Evolutionary conservation across 2,113 vertebrate genomes (phyloP).

Genomic region (Phaethornis superciliosus): DNA sequence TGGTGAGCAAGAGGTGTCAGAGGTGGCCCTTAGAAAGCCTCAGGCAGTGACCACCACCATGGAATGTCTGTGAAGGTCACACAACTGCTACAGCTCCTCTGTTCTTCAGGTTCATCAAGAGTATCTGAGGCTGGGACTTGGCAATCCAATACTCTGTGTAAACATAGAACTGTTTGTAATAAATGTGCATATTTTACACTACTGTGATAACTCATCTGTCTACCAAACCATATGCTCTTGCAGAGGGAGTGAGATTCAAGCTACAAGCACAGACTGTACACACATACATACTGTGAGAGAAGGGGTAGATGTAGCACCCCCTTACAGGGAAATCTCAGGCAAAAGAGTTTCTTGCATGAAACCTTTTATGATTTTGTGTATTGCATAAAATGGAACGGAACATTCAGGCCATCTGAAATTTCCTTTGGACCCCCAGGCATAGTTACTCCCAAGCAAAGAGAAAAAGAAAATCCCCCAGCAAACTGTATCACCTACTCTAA

Average conservation of each 20-base stretch:
- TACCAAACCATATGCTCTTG: neutral
- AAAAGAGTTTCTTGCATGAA: neutral
- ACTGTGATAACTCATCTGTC: neutral
- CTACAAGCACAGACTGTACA: neutral
- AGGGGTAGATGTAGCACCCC: no score
- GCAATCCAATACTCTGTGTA: neutral
- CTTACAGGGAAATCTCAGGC: neutral
- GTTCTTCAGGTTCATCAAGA: neutral
- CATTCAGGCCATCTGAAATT: neutral
- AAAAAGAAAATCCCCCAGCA: neutral
- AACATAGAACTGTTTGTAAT: neutral
- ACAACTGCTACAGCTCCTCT: neutral
- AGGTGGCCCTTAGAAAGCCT: neutral
- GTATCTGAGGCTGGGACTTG: neutral
- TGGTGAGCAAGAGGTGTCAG: neutral
- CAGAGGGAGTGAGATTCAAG: neutral
- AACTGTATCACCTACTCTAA: neutral
- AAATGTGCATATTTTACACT: neutral
- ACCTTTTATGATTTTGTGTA: neutral
- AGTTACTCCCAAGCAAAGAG: neutral
- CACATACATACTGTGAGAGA: neutral
- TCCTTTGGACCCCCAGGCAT: neutral
- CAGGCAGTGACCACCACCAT: rapidly evolving
- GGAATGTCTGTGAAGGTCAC: neutral
- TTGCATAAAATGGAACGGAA: neutral